A percentile compares a stretch with the other conserved stretches of the same genome.
Conservation (phyloP, 2,113 vertebrate genomes). For the Tyto alba region DNA sequence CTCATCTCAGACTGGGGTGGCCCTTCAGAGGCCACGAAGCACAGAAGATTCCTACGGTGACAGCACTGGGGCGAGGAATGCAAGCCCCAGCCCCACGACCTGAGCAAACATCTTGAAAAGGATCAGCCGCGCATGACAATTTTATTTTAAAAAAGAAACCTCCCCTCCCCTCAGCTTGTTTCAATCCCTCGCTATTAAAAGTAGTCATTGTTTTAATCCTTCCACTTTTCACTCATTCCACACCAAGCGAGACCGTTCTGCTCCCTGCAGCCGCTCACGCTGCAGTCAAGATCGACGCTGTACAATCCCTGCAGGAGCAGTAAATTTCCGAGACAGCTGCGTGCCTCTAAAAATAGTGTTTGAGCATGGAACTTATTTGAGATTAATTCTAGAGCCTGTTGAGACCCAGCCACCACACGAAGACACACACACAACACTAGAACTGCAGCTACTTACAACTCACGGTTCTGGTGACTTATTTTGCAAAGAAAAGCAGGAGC, state of each 20-base stretch:
- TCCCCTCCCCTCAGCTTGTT: neutral
- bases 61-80: rapidly evolving
- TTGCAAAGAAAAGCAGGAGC: neutral
- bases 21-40: neutral
- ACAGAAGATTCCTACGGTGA: neutral
- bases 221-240: neutral
- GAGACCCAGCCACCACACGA: neutral
- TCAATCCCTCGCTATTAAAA: neutral
- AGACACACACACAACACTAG: neutral
- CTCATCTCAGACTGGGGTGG: neutral
- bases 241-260: rapidly evolving
- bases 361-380: conserved; percentile 10
- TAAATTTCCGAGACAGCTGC: neutral
- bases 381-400: neutral
- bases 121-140: neutral
- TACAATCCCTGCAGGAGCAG: neutral
- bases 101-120: neutral
- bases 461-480: neutral
- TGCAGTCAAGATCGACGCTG: neutral
- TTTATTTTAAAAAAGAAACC: neutral
- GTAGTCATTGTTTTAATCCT: neutral
- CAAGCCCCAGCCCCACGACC: neutral
- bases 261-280: neutral
- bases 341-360: neutral
- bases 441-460: neutral